Percentiles rank a stretch among this genome's conserved stretches.
Evolutionary conservation across 2,113 vertebrate species (phyloP).

Genomic region (Rhynchomys soricoides): DNA sequence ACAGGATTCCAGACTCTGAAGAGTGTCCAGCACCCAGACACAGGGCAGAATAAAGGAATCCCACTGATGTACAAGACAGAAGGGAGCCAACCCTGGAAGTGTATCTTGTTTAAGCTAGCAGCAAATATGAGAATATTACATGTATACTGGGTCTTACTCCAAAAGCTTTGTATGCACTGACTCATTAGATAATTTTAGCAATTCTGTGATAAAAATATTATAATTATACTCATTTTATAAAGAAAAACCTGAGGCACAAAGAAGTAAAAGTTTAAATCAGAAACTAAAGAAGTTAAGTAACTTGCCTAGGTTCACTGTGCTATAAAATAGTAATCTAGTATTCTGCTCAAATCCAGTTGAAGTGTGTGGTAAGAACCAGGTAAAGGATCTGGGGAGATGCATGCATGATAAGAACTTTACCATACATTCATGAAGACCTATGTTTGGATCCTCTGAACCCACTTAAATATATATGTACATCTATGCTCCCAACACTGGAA

Average conservation of each 20-base stretch:
- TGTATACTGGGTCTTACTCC: background rate
- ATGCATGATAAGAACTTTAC: background rate
- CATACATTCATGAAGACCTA: background rate
- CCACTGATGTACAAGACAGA: accelerated
- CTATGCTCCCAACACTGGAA: background rate
- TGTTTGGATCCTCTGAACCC: background rate
- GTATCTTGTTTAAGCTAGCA: background rate
- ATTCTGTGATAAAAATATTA: background rate
- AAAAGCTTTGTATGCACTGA: background rate
- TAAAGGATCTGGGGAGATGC: background rate
- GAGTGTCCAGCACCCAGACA: background rate
- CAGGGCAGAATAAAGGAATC: background rate
- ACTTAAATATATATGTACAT: background rate
- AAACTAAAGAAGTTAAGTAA: background rate
- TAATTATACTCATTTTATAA: constrained; percentile 9
- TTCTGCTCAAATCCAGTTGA: background rate
- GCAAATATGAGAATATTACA: background rate
- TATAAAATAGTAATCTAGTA: background rate
- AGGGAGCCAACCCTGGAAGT: background rate
- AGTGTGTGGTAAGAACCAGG: background rate
- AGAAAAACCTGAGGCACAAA: background rate
- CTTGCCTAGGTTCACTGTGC: background rate
- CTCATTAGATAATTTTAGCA: constrained; percentile 20
- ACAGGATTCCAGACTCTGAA: background rate
- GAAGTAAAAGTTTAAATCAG: background rate